phyloP scores from a whole-genome alignment of 2,113 vertebrate genomes.

The Calidris pygmaea region DNA sequence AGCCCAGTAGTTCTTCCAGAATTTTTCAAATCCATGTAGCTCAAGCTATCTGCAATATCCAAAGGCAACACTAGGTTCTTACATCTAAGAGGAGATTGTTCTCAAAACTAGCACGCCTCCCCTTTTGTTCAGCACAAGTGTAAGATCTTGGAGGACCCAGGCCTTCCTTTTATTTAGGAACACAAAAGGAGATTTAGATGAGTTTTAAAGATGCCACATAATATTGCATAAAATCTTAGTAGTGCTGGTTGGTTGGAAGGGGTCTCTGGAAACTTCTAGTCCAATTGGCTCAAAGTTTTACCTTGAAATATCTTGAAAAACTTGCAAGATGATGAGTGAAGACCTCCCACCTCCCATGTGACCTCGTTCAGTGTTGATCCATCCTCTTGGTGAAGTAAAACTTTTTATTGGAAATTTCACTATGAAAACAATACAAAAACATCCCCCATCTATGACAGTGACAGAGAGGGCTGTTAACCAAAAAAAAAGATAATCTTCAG shows the following conservation, averaged over 20 bases:
- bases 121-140: neutral
- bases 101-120: neutral
- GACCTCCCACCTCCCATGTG: neutral
- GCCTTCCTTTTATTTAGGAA: neutral
- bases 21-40: neutral
- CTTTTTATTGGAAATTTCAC: neutral
- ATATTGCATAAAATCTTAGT: neutral
- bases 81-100: neutral
- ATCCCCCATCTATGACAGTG: neutral
- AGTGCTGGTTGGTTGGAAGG: neutral
- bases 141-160: neutral
- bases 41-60: neutral
- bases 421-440: neutral
- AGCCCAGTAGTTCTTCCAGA: neutral
- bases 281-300: neutral
- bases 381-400: neutral
- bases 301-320: neutral
- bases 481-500: neutral
- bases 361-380: neutral
- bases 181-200: neutral
- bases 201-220: neutral
- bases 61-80: neutral
- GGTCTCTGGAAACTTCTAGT: neutral
- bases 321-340: neutral
- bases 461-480: neutral